Evolutionary conservation across 2,797 vertebrate genomes (phyloP).

Genomic region (Gymnoscopelus braueri): DNA sequence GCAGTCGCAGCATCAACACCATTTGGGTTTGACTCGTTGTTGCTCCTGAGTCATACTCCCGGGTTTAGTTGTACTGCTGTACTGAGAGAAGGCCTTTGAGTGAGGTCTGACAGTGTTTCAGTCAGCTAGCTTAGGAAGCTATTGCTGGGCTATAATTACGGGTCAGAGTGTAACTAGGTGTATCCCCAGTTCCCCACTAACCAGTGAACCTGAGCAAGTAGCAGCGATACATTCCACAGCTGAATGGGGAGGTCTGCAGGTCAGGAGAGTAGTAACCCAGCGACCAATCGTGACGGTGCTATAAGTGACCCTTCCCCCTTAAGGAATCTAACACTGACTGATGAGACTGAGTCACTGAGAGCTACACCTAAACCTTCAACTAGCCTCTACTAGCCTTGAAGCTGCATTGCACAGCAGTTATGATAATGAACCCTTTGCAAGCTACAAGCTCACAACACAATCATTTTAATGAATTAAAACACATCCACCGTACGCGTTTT

Average conservation of each 20-base stretch:
- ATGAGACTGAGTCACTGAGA: slow-evolving; percentile 4
- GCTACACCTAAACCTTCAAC: too few species aligned
- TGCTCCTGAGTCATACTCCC: slow-evolving; percentile 13
- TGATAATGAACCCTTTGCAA: too few species aligned
- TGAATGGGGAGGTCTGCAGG: slow-evolving; percentile 19
- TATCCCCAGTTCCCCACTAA: slow-evolving; percentile 3
- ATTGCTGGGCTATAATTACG: not conserved
- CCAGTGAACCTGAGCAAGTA: slow-evolving; percentile 16
- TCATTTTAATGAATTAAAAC: too few species aligned
- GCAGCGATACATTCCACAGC: slow-evolving; percentile 46
- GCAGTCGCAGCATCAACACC: too few species aligned
- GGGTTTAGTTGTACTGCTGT: not conserved
- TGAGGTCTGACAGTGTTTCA: not conserved
- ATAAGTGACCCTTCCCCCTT: not conserved
- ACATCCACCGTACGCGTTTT: too few species aligned
- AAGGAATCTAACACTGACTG: slow-evolving; percentile 47
- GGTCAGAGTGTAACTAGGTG: slow-evolving; percentile 30
- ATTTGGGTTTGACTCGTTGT: not conserved
- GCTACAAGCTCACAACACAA: too few species aligned
- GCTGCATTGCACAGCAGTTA: too few species aligned
- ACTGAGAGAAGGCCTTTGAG: slow-evolving; percentile 16
- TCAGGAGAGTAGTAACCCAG: slow-evolving; percentile 24
- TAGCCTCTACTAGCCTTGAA: too few species aligned
- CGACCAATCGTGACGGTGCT: slow-evolving; percentile 29
- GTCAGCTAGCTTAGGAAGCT: slow-evolving; percentile 1